Evolutionary conservation across 2,113 vertebrate genomes (phyloP).

Genomic region (Pantherophis guttatus): DNA sequence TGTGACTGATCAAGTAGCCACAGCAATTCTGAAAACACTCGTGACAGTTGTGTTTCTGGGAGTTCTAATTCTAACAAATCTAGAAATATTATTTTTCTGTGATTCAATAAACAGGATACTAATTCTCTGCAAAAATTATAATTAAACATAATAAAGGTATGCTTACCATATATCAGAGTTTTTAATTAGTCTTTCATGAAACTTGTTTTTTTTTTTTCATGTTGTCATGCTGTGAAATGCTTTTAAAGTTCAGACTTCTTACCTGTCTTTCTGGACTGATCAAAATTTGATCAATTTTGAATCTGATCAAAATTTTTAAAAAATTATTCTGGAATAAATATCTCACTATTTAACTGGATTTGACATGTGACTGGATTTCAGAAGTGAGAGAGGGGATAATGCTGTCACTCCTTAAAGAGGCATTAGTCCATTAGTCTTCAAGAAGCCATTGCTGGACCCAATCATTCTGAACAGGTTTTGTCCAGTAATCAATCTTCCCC

Average conservation of each 20-base stretch:
- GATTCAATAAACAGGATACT: constrained; percentile 72
- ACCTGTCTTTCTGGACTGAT: constrained; percentile 33
- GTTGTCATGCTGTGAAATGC: constrained; percentile 60
- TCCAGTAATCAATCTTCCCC: background rate
- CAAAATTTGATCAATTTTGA: no score
- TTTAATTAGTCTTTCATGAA: constrained; percentile 68
- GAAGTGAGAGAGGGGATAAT: background rate
- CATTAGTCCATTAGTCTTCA: background rate
- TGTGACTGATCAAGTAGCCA: no score
- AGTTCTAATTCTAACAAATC: background rate
- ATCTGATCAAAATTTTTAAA: background rate
- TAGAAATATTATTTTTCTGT: constrained; percentile 18
- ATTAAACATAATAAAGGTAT: constrained; percentile 61
- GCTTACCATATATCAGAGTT: constrained; percentile 74
- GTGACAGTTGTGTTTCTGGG: background rate
- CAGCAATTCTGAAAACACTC: no score
- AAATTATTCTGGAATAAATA: background rate
- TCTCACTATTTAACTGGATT: background rate
- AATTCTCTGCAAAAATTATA: constrained; percentile 70
- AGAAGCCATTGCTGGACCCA: background rate
- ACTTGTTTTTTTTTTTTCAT: constrained; percentile 58
- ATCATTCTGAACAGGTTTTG: background rate
- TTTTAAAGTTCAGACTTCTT: constrained; percentile 54
- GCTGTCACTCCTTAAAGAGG: background rate
- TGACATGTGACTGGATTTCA: background rate